Base-by-base conservation (phyloP, 1,140 invertebrate species). In the Drusus annulatus region DNA sequence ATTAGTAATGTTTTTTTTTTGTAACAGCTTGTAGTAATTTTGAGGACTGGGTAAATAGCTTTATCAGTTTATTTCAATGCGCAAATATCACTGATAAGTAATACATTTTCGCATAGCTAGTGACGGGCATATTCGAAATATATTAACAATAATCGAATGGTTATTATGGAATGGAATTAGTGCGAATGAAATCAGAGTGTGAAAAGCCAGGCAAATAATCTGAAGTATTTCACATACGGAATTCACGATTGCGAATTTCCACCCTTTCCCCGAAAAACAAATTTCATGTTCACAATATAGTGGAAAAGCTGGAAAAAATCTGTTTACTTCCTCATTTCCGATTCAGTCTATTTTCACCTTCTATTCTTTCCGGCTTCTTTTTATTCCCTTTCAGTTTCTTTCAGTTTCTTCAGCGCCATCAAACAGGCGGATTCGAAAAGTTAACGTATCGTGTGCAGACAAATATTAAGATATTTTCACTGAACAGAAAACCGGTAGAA, bases 201-300 rank as follows among this genome's bases (percentile, higher is more conserved):
- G 60, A 31, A 63, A 63, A 63, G 60, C 60, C 60, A 63, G 17
- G 60, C 60, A 63, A 63, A 63, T 63, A 63, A 63, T 63, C 19
- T 63, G 21, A 63, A 63, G 60, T 63, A 25, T 63, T 63, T 63
- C 60, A 63, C 60, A 63, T 25, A 25, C 60, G 60, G 60, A 63
- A 63, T 63, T 63, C 25, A 63, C 23, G n/a, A n/a, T n/a, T n/a
- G n/a, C n/a, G n/a, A 63, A 31, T 63, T 63, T 21, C 23, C 16
- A 25, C 21, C 16, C 25, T 63, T 63, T 25, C 16, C 60, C 25
- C 16, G 21, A 15, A 16, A 63, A 63, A 16, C 60, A 63, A 63
- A 63, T 63, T 63, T 63, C 15, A 63, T 25, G 60, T 63, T 63
- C 60, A 63, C 60, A 63, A 63, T 63, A 63, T 31, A 63, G 60